These are phyloP conservation scores for Diploptera punctata DNA, from an alignment of 2,888 invertebrate genomes.

Conservation along the genomic window DNA sequence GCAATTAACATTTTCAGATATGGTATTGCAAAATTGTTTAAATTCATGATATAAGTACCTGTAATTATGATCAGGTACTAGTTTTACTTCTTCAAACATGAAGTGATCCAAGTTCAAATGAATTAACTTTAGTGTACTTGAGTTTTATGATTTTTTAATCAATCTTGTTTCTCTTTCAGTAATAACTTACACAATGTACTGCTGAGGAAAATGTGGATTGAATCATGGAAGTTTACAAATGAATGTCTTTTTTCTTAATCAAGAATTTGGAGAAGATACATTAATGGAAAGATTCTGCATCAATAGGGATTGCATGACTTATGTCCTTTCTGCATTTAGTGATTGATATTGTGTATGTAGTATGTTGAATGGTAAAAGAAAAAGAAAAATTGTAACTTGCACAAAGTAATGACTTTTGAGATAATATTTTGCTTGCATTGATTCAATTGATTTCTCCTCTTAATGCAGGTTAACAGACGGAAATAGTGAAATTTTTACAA, in stretches of 20 bases:
- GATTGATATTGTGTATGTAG: neutral
- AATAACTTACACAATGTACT: neutral
- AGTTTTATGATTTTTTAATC: no score
- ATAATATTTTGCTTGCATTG: neutral
- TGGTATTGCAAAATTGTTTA: no score
- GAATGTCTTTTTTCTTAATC: no score
- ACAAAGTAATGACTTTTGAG: no score
- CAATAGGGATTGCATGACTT: neutral
- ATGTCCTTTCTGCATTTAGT: constrained; percentile 1
- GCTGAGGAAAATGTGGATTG: constrained; percentile 8
- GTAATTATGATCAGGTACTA: no score
- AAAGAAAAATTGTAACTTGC: no score
- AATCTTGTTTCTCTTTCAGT: neutral
- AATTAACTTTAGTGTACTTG: no score
- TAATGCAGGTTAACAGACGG: neutral
- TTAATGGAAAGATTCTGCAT: neutral
- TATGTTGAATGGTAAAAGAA: neutral
- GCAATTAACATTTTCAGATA: no score
- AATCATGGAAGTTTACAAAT: neutral
- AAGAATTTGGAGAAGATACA: neutral
- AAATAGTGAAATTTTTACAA: constrained; percentile 3
- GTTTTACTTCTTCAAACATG: no score
- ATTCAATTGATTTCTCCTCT: constrained; percentile 1
- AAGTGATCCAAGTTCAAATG: no score
- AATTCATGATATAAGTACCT: no score